Conservation (phyloP, 2,797 vertebrate genomes). For the Scyliorhinus canicula region DNA sequence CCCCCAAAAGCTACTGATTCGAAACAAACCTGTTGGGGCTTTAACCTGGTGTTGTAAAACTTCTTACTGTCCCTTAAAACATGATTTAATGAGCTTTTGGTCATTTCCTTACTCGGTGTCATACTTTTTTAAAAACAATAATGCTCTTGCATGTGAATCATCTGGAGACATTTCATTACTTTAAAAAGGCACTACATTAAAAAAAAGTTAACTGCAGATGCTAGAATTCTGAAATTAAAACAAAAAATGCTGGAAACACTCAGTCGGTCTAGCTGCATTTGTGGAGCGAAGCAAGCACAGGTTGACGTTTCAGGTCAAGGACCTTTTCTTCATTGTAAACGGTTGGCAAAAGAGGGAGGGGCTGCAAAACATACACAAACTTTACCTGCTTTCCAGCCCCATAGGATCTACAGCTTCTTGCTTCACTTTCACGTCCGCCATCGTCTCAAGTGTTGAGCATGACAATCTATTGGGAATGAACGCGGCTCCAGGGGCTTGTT, state of each 20-base stretch:
- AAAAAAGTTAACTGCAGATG: not conserved
- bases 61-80: no score
- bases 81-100: not conserved
- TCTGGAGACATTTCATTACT: not conserved
- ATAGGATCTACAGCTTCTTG: constrained; percentile 16
- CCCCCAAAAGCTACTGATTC: no score
- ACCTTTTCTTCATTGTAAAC: not conserved
- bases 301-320: no score
- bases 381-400: constrained; percentile 33
- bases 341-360: not conserved
- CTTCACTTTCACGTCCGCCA: constrained; percentile 37
- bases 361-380: not conserved
- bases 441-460: not conserved
- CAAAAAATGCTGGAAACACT: not conserved
- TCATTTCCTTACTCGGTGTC: not conserved
- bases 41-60: no score
- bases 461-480: not conserved
- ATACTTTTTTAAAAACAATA: not conserved
- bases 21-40: no score
- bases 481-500: not conserved
- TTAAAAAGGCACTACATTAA: not conserved
- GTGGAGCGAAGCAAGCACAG: not conserved
- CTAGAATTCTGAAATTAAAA: not conserved
- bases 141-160: not conserved
- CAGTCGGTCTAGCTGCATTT: not conserved